These are phyloP conservation scores for Siniperca chuatsi DNA, from an alignment of 2,113 vertebrate genomes.

Conservation along the genomic window DNA sequence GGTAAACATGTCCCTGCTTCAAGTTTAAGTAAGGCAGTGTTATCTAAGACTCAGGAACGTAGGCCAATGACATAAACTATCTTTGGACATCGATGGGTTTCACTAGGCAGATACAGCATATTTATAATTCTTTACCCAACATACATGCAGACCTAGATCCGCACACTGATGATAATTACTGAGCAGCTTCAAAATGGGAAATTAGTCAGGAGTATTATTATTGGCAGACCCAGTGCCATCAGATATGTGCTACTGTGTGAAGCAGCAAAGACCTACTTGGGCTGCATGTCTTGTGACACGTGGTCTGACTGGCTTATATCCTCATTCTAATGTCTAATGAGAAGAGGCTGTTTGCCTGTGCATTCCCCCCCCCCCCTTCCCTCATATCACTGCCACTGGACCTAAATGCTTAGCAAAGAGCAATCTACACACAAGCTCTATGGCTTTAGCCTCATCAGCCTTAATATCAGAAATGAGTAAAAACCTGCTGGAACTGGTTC, in stretches of 20 bases:
- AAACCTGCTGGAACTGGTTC: slow-evolving; percentile 62
- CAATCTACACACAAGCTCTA: slow-evolving; percentile 12
- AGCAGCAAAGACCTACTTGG: slow-evolving; percentile 2
- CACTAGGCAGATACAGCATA: background rate
- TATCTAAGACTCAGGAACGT: background rate
- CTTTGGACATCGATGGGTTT: background rate
- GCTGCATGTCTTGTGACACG: slow-evolving; percentile 25
- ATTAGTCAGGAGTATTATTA: slow-evolving; percentile 38
- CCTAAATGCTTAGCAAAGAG: slow-evolving; percentile 25
- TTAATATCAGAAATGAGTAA: slow-evolving; percentile 40
- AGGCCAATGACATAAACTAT: background rate
- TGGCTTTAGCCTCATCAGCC: slow-evolving; percentile 27
- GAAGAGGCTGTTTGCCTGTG: background rate
- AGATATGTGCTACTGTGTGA: slow-evolving; percentile 30
- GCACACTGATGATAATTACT: slow-evolving; percentile 12
- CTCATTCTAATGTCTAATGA: slow-evolving; percentile 26
- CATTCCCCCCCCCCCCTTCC: background rate
- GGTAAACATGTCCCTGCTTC: background rate
- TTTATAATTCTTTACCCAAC: slow-evolving; percentile 8
- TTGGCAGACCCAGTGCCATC: slow-evolving; percentile 17
- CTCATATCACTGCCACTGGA: background rate
- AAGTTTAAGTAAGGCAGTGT: slow-evolving; percentile 5
- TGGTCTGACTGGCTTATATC: slow-evolving; percentile 41
- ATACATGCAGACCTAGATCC: background rate
- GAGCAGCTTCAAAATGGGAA: slow-evolving; percentile 40